A percentile compares a stretch with the other conserved stretches of the same genome.
Conservation (phyloP, 2,888 invertebrate genomes). For the Temnothorax rugatulus region DNA sequence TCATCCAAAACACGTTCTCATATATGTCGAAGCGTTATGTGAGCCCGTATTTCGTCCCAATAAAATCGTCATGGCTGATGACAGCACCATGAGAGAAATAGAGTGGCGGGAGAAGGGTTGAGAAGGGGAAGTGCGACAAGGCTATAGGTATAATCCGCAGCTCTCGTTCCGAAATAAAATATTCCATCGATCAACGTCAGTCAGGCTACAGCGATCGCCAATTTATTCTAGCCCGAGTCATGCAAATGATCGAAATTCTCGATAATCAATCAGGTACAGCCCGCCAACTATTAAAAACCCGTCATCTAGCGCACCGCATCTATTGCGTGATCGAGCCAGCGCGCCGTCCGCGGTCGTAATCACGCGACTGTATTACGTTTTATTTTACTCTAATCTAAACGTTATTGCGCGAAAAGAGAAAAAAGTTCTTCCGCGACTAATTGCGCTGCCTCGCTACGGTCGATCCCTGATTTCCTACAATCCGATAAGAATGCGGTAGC, state of each 20-base stretch:
- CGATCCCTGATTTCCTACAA: conserved; percentile 18
- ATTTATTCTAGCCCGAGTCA: conserved; percentile 70
- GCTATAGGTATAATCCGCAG: conserved; percentile 33
- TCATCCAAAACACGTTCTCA: conserved; percentile 60
- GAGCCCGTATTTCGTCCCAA: conserved; percentile 62
- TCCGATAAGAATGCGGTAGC: background rate
- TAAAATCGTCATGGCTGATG: conserved; percentile 65
- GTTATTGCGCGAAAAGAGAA: conserved; percentile 11
- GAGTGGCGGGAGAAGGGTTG: background rate
- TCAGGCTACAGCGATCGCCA: conserved; percentile 69
- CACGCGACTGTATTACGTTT: conserved; percentile 32
- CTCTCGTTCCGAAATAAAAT: conserved; percentile 52
- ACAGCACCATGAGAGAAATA: conserved; percentile 55
- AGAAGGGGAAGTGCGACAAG: conserved; percentile 28
- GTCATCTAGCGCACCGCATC: conserved; percentile 42
- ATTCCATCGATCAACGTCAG: conserved; percentile 70
- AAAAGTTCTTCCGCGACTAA: conserved; percentile 23
- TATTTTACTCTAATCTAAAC: conserved; percentile 27
- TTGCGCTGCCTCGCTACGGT: background rate
- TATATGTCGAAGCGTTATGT: conserved; percentile 67
- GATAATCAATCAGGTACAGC: conserved; percentile 70
- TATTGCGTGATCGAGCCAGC: conserved; percentile 21
- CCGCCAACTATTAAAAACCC: conserved; percentile 63
- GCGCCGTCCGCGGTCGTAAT: conserved; percentile 13
- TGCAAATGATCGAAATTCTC: conserved; percentile 70